Evolutionary conservation across 1,140 invertebrate species (phyloP), one percentile per base, ranked within the genome.

Genomic region (Drosophila triauraria): DNA sequence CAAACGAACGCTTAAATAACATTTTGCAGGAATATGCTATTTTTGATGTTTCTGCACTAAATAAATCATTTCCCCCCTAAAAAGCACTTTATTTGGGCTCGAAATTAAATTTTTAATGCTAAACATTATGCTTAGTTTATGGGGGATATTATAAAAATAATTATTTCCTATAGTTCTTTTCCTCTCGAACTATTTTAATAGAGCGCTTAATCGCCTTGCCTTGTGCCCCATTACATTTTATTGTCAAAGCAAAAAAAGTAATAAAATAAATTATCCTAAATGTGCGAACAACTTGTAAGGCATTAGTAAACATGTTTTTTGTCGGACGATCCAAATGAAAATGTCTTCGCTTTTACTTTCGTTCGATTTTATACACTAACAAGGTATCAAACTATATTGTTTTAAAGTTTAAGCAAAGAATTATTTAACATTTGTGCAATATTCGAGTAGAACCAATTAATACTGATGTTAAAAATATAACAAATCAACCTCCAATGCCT

Each of bases 1-100:
- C 83, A 87, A 86, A 72, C 79, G 48, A 80, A 76, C 68, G 80
- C 83, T 86, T 87, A 87, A 71, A 79, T 72, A 76, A 79, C 51
- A 77, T 61, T 80, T 76, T 76, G 79, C 62, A 59, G 27, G 17
- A 63, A 75, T 75, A 59, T 32, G 40, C 13, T 58, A 44, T 69
- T 71, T 58, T 10, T 38, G 43, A 63, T 59, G 43, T 63, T 35
- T 63, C 61, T 64, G 27, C 38, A 32, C 54, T 20, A 60, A n/a
- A 32, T 62, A 35, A 62, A 62, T 64, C 59, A 43, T 42, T 59
- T 50, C 10, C 32, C 20, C 32, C 27, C 27, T 0, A 5, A 30
- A 47, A 69, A 75, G 46, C 60, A 58, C 38, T 48, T 27, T 25
- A 44, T 68, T 53, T 17, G n/a, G 25, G 20, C 15, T 43, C 6